Base-by-base conservation (phyloP, 2,888 invertebrate genomes). In the Taenaris catops region DNA sequence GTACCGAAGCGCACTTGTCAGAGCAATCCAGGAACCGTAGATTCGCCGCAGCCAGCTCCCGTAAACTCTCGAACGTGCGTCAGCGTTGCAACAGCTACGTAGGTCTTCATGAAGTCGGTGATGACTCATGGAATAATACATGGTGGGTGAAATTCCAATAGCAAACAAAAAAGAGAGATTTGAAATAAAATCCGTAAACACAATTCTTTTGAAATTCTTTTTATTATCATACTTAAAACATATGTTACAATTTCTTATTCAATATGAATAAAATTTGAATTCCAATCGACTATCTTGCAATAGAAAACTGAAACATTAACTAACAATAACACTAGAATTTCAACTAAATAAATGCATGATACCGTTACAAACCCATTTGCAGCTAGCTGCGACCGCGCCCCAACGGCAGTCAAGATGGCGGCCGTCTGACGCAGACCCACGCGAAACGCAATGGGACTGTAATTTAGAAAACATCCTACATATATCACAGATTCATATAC, bases 381-480 rank as follows among this genome's bases (percentile, higher is more conserved):
- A 88, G 60, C 69, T 88, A 58, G 89, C 91, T 62, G 90, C 91
- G 54, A 81, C 90, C 65, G 86, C 62, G 86, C 88, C 65, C 81
- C 65, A 73, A 65, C 65, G 86, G 63, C 89, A 83, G 63, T 91
- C 91, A 91, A 81, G 78, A 83, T 81, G 80, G 78, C 81, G 83
- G 79, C 83, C 79, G 67, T 68, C 75, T 72, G 76, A 75, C 74
- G 78, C 81, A 83, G 84, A 80, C 86, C 84, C 84, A 86, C 86
- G 83, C 84, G 84, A 83, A 78, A 76, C 81, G 83, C 84, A 83
- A 80, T 80, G 83, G 81, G 86, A 84, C 83, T 86, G 86, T 83
- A 86, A 86, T 80, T 81, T 84, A 83, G 79, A 81, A 84, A 84
- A 86, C 70, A 80, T 80, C 83, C 84, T 81, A 79, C 83, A 71